Evolutionary conservation across 2,888 invertebrate genomes (phyloP).

Genomic region (Phyllotreta cruciferae): DNA sequence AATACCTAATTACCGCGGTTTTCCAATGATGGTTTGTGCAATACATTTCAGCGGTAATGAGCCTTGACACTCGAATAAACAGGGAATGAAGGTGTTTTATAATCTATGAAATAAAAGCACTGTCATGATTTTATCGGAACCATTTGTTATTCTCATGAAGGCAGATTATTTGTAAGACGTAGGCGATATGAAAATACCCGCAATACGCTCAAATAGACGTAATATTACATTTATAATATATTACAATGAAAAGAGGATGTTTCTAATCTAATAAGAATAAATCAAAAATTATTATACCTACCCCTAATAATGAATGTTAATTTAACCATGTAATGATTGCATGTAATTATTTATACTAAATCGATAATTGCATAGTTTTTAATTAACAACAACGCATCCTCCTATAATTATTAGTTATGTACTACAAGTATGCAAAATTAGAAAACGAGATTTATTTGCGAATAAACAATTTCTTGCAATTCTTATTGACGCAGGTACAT

Average conservation of each 20-base stretch:
- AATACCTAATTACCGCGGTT: neutral
- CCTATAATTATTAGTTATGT: constrained; percentile 1
- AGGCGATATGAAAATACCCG: constrained; percentile 30
- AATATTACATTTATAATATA: too few relatives aligned
- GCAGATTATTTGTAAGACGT: constrained; percentile 30
- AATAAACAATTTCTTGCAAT: constrained; percentile 4
- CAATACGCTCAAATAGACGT: constrained; percentile 27
- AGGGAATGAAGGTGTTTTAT: constrained; percentile 90
- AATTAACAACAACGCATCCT: constrained; percentile 1
- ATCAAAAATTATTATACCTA: too few relatives aligned
- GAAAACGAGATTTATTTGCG: constrained; percentile 5
- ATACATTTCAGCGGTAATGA: constrained; percentile 77
- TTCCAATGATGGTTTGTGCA: constrained; percentile 15
- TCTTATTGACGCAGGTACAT: constrained; percentile 13
- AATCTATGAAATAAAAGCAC: constrained; percentile 68
- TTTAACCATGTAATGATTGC: too few relatives aligned
- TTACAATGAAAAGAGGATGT: too few relatives aligned
- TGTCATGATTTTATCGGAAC: constrained; percentile 30
- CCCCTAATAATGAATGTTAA: too few relatives aligned
- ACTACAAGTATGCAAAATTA: constrained; percentile 2
- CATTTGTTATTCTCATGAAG: constrained; percentile 31
- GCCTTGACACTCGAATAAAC: constrained; percentile 92
- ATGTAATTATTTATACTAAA: too few relatives aligned
- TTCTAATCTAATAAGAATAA: too few relatives aligned
- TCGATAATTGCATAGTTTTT: neutral